Evolutionary conservation across 1,140 invertebrate species (phyloP).

Genomic region (Babylonia areolata): DNA sequence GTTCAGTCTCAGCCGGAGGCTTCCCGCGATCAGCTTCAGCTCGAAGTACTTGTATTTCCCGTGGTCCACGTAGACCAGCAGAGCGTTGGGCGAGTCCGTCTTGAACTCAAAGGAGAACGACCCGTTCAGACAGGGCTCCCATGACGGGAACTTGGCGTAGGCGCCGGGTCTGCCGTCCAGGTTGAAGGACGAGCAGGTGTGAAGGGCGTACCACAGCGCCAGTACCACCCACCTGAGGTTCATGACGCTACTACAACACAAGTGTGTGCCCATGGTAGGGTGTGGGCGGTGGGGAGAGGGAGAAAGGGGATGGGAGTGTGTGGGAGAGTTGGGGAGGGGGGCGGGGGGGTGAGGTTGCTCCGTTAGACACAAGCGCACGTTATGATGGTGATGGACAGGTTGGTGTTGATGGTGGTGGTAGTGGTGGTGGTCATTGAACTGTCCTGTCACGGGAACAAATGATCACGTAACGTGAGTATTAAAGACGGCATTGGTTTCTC

Average conservation of each 20-base stretch:
- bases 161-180: conserved; percentile 86
- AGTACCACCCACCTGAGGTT: neutral
- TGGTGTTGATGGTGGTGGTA: too few relatives aligned
- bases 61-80: conserved; percentile 94
- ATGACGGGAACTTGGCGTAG: conserved; percentile 92
- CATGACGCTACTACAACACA: neutral
- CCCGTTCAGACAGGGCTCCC: conserved; percentile 92
- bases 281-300: too few relatives aligned
- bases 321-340: too few relatives aligned
- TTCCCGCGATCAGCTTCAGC: conserved; percentile 93
- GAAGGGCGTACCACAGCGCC: conserved; percentile 19
- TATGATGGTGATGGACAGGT: neutral
- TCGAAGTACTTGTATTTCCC: conserved; percentile 97
- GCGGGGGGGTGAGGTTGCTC: too few relatives aligned
- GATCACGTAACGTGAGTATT: too few relatives aligned
- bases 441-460: too few relatives aligned
- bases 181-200: conserved; percentile 60
- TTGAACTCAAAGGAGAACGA: conserved; percentile 90
- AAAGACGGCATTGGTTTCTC: too few relatives aligned
- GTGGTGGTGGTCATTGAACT: too few relatives aligned
- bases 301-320: too few relatives aligned
- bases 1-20: conserved; percentile 86
- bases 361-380: neutral
- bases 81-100: conserved; percentile 93
- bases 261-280: neutral